Evolutionary conservation across 2,888 invertebrate genomes (phyloP).

Genomic region (Fragum whitleyi): DNA sequence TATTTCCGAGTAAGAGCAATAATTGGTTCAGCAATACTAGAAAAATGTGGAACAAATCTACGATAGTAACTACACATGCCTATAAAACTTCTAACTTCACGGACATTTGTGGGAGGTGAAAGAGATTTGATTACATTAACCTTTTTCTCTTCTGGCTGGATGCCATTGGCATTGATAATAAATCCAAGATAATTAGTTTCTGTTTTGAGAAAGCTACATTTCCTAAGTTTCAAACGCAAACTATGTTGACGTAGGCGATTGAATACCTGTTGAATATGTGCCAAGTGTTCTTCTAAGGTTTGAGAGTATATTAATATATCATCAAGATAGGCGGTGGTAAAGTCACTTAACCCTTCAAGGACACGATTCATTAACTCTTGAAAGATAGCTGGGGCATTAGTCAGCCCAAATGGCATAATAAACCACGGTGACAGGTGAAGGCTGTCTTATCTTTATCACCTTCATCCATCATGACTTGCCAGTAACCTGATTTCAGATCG

Average conservation of each 20-base stretch:
- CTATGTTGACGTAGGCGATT: slow-evolving; percentile 35
- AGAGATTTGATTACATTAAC: slow-evolving; percentile 35
- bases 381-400: slow-evolving; percentile 39
- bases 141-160: slow-evolving; percentile 40
- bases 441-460: slow-evolving; percentile 47
- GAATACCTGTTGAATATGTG: slow-evolving; percentile 44
- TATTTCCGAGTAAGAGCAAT: slow-evolving; percentile 30
- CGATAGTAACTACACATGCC: not conserved
- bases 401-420: slow-evolving; percentile 45
- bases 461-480: slow-evolving; percentile 42
- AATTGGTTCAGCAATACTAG: too few relatives aligned
- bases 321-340: slow-evolving; percentile 52
- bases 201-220: slow-evolving; percentile 25
- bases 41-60: too few relatives aligned
- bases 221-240: slow-evolving; percentile 44
- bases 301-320: slow-evolving; percentile 54
- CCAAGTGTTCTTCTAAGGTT: slow-evolving; percentile 49
- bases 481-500: slow-evolving; percentile 49
- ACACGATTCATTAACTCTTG: slow-evolving; percentile 47
- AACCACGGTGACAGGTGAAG: slow-evolving; percentile 41
- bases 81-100: too few relatives aligned
- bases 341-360: slow-evolving; percentile 46
- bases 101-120: slow-evolving; percentile 29
- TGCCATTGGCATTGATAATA: slow-evolving; percentile 33
- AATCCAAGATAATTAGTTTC: slow-evolving; percentile 40